Conservation (phyloP, 1,140 invertebrate genomes). For the Brachystomella parvula region DNA sequence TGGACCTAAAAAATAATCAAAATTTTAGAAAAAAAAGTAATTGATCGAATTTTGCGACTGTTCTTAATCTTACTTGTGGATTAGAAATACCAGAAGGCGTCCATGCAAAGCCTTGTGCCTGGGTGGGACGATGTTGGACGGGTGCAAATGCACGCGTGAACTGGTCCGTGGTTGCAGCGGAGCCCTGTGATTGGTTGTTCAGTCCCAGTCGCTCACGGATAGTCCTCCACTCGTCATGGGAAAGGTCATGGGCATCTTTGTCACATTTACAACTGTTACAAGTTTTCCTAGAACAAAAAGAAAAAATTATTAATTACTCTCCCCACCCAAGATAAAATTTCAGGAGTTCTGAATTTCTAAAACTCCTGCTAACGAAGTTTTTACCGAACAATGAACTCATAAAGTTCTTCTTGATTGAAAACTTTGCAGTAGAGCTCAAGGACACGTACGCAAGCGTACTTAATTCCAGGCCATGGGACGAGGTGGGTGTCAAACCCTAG, state of each 20-base stretch:
- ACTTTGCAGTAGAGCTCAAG: slow-evolving; percentile 73
- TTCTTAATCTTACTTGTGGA: slow-evolving; percentile 47
- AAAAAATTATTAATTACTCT: slow-evolving; percentile 1
- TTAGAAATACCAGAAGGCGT: slow-evolving; percentile 65
- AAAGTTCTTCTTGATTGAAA: slow-evolving; percentile 66
- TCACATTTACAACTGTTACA: slow-evolving; percentile 83
- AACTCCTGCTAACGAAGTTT: slow-evolving; percentile 14
- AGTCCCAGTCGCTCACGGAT: slow-evolving; percentile 71
- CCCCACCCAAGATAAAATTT: background rate
- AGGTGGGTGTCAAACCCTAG: slow-evolving; percentile 44
- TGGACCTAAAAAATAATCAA: slow-evolving; percentile 23
- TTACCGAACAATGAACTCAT: slow-evolving; percentile 70
- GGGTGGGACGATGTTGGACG: slow-evolving; percentile 39
- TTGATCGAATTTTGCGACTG: background rate
- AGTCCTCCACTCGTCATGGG: slow-evolving; percentile 76
- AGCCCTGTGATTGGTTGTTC: slow-evolving; percentile 36
- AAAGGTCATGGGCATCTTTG: slow-evolving; percentile 72
- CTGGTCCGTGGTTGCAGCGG: slow-evolving; percentile 45
- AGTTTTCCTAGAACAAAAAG: slow-evolving; percentile 56
- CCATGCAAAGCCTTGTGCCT: slow-evolving; percentile 62
- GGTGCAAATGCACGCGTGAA: slow-evolving; percentile 25
- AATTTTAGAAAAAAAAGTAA: background rate
- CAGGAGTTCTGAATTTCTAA: slow-evolving; percentile 5
- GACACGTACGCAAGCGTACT: slow-evolving; percentile 67
- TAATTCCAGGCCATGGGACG: slow-evolving; percentile 65